These are phyloP conservation scores for Mesochorus sp. DNA, from an alignment of 2,888 invertebrate species.

Conservation along the genomic window DNA sequence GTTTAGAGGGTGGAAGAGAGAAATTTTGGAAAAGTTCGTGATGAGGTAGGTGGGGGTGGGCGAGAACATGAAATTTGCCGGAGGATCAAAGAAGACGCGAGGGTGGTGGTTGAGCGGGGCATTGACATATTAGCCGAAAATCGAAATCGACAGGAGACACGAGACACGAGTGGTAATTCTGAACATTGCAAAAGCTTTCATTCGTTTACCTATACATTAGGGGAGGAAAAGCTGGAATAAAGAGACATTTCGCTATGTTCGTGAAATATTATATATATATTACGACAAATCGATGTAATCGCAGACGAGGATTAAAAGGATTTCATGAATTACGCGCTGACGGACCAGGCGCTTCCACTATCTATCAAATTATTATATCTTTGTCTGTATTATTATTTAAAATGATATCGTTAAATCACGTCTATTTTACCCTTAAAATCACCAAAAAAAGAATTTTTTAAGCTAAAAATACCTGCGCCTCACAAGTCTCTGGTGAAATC, in stretches of 20 bases:
- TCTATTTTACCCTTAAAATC: background rate
- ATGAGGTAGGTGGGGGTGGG: slow-evolving; percentile 45
- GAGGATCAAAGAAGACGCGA: slow-evolving; percentile 71
- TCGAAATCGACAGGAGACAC: slow-evolving; percentile 74
- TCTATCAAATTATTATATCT: background rate
- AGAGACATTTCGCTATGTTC: slow-evolving; percentile 8
- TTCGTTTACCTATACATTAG: slow-evolving; percentile 67
- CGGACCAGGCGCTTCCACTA: background rate
- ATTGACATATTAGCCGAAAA: slow-evolving; percentile 77
- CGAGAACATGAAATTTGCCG: slow-evolving; percentile 56
- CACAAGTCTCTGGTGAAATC: slow-evolving; percentile 15
- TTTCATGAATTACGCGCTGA: background rate
- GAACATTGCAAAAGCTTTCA: slow-evolving; percentile 70
- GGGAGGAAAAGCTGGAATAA: no score
- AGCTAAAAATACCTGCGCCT: slow-evolving; percentile 35
- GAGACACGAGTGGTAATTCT: slow-evolving; percentile 69
- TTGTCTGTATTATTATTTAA: no score
- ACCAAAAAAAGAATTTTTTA: background rate
- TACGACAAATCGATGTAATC: background rate
- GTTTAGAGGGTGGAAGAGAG: slow-evolving; percentile 53
- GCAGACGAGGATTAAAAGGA: background rate
- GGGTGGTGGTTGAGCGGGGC: slow-evolving; percentile 62
- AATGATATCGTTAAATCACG: no score
- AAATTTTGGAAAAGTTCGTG: slow-evolving; percentile 70
- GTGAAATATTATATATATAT: background rate